Evolutionary conservation across 2,888 invertebrate genomes (phyloP), one percentile per base, ranked within the genome.

Genomic region (Drosophila nr. perissopoda): DNA sequence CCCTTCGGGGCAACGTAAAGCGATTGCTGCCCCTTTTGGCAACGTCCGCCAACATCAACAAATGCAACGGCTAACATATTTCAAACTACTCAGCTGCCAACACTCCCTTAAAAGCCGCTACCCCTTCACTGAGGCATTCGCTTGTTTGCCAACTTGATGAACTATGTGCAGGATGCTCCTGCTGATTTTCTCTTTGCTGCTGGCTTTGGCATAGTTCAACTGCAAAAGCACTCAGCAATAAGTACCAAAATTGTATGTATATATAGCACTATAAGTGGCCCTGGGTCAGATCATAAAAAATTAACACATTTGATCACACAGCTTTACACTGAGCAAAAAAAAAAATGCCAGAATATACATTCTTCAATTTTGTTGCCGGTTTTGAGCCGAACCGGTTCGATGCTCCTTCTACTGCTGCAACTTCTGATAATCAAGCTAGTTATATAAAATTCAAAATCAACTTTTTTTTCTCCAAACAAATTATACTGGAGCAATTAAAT

Each of bases 131-230:
- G n/a, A 78, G 83, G 80, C 70, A 85, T 73, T 78, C 83, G 83
- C 85, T 80, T 88, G 86, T 85, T 88, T 82, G 80, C 83, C 62
- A 74, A 78, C 80, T 85, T 84, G 83, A 85, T 85, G 71, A 84
- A 85, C 88, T 84, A 84, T 87, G 83, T 73, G 65, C 75, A 61
- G 71, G 62, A 67, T 67, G 71, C 73, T 68, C 36, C 58, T 49
- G 62, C 65, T 71, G 76, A 78, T 80, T 73, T 80, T 72, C 60
- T 49, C 68, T 53, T 65, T 56, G 59, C 65, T 48, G 36, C 56
- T 62, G 59, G 58, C 64, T 69, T 79, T 69, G 45, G 80, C 71
- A 78, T 75, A 80, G 65, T 80, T 78, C 65, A 75, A 61, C 75
- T 56, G 29, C 36, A 62, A 68, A 52, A 65, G 58, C 68, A 78